phyloP scores from a whole-genome alignment of 2,797 vertebrate genomes.

The Okamejei kenojei region DNA sequence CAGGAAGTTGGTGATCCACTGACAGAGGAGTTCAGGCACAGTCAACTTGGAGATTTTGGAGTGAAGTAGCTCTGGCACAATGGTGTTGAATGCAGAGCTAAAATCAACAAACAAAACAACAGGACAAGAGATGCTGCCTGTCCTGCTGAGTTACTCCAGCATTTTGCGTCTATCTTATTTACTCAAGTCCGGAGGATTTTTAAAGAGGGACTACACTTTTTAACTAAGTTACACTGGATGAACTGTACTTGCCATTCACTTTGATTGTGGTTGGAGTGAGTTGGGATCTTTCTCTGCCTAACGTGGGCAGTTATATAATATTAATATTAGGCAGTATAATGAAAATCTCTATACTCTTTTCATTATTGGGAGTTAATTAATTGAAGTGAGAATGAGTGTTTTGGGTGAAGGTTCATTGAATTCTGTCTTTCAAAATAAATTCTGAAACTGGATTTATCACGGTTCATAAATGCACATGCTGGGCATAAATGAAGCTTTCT shows the following conservation, averaged over 20 bases:
- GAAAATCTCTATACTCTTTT: not conserved
- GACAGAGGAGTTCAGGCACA: no score
- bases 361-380: not conserved
- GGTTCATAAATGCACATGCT: not conserved
- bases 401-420: not conserved
- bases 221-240: not conserved
- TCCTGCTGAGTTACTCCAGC: no score
- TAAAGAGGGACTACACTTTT: constrained; percentile 43
- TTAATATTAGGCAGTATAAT: not conserved
- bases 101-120: no score
- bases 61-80: no score
- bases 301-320: not conserved
- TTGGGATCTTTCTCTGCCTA: not conserved
- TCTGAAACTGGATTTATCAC: not conserved
- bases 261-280: not conserved
- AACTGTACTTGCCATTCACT: not conserved
- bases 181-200: constrained; percentile 54
- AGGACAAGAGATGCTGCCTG: no score
- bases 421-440: not conserved
- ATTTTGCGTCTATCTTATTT: no score
- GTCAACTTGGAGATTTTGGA: no score
- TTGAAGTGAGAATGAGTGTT: not conserved
- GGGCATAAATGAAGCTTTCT: not conserved
- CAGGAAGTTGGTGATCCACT: no score
- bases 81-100: no score